phyloP scores from a whole-genome alignment of 2,888 invertebrate genomes.

The Ditylenchus weischeri region DNA sequence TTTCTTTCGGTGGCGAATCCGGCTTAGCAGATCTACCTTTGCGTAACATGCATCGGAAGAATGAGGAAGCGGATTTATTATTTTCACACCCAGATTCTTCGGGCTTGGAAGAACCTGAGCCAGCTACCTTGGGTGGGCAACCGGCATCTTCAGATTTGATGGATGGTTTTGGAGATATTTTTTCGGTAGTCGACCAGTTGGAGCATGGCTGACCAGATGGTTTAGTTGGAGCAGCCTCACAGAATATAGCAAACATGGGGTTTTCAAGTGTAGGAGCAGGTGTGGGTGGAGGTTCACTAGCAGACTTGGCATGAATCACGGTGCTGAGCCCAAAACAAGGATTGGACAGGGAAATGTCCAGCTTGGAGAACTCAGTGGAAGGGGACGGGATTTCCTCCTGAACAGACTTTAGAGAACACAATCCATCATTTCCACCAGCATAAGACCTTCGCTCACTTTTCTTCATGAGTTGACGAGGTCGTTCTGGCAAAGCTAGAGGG shows the following conservation, averaged over 20 bases:
- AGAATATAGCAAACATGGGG: constrained; percentile 27
- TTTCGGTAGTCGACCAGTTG: not conserved
- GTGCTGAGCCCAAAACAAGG: constrained; percentile 16
- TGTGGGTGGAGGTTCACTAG: constrained; percentile 16
- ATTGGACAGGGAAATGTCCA: constrained; percentile 36
- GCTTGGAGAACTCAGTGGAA: constrained; percentile 50
- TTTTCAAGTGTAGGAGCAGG: constrained; percentile 25
- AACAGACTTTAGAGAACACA: not conserved
- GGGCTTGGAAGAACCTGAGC: not conserved
- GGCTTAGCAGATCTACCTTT: not conserved
- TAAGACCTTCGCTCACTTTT: not conserved
- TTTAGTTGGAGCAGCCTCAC: not conserved
- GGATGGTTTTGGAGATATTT: not conserved
- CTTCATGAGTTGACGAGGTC: constrained; percentile 21
- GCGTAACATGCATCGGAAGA: constrained; percentile 14
- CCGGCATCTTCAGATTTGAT: not conserved
- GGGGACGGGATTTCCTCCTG: constrained; percentile 52
- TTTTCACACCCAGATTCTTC: constrained; percentile 2
- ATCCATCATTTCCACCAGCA: not conserved
- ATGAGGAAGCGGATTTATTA: constrained; percentile 10
- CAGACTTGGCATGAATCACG: not conserved
- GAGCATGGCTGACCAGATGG: not conserved
- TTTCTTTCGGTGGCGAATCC: not conserved
- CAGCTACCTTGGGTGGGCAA: not conserved
- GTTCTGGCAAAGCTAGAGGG: constrained; percentile 29